phyloP scores from a whole-genome alignment of 92 coral and sea anemone genomes.

The Pocillopora grandis region DNA sequence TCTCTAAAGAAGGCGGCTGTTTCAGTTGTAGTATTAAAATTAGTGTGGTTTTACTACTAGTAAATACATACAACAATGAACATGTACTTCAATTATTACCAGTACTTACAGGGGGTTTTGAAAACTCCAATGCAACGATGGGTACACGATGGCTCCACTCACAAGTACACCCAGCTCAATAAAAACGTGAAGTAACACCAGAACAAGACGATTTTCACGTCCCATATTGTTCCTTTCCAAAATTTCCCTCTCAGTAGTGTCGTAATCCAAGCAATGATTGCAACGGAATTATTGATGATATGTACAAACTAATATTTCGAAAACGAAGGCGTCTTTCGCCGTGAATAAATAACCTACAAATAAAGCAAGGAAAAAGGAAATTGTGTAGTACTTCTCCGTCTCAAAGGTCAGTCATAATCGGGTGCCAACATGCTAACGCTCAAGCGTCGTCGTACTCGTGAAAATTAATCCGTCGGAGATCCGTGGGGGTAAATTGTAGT shows the following conservation, averaged over 20 bases:
- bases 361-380: not conserved
- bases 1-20: not conserved
- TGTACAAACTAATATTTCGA: not conserved
- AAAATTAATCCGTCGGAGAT: too few relatives aligned
- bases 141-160: not conserved
- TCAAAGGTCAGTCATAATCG: conserved; percentile 19
- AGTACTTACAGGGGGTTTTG: conserved; percentile 20
- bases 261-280: not conserved
- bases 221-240: not conserved
- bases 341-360: not conserved
- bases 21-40: too few relatives aligned
- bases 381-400: not conserved
- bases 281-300: not conserved
- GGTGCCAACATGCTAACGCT: not conserved
- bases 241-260: too few relatives aligned
- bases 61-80: too few relatives aligned
- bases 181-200: not conserved
- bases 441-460: too few relatives aligned
- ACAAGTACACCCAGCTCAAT: not conserved
- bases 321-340: not conserved
- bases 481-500: too few relatives aligned
- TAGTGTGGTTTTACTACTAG: not conserved
- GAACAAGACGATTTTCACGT: not conserved
- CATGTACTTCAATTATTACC: too few relatives aligned
- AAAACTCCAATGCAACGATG: conserved; percentile 7